These are phyloP conservation scores for Lophotis ruficrista DNA, from an alignment of 2,113 vertebrate genomes.

Conservation along the genomic window DNA sequence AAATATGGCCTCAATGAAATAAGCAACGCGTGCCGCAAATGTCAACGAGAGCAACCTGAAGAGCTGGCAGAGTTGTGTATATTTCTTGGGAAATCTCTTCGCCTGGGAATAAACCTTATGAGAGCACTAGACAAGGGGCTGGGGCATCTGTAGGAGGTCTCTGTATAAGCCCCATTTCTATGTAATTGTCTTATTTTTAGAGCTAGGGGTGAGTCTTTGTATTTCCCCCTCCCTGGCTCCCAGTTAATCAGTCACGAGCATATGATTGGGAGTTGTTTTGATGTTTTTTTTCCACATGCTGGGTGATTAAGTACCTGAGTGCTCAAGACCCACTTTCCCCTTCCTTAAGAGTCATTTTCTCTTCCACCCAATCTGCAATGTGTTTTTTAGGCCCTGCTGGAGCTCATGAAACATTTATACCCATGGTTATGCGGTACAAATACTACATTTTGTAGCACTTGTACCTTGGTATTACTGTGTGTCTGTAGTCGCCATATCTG, in stretches of 20 bases:
- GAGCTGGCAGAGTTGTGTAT: background rate
- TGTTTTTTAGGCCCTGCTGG: slow-evolving; percentile 25
- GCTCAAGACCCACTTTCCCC: background rate
- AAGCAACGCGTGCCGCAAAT: background rate
- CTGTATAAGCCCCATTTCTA: background rate
- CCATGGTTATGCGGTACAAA: background rate
- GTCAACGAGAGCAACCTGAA: background rate
- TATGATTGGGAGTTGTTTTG: background rate
- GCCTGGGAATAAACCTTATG: background rate
- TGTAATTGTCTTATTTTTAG: background rate
- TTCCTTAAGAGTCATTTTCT: slow-evolving; percentile 2
- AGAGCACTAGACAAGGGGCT: background rate
- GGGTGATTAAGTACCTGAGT: slow-evolving; percentile 30
- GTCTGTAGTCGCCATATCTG: background rate
- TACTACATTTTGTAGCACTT: background rate
- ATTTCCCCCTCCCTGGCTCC: background rate
- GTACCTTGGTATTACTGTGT: background rate
- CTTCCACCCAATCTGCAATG: slow-evolving; percentile 7
- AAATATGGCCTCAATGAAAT: background rate
- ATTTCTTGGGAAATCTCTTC: background rate
- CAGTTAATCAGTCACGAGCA: background rate
- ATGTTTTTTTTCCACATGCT: background rate
- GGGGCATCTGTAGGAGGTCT: background rate
- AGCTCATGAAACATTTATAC: slow-evolving; percentile 27
- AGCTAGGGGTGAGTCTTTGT: background rate